A percentile compares a stretch with the other conserved stretches of the same genome.
These are phyloP conservation scores for Aelia acuminata DNA, from an alignment of 2,888 invertebrate species.

Conservation along the genomic window DNA sequence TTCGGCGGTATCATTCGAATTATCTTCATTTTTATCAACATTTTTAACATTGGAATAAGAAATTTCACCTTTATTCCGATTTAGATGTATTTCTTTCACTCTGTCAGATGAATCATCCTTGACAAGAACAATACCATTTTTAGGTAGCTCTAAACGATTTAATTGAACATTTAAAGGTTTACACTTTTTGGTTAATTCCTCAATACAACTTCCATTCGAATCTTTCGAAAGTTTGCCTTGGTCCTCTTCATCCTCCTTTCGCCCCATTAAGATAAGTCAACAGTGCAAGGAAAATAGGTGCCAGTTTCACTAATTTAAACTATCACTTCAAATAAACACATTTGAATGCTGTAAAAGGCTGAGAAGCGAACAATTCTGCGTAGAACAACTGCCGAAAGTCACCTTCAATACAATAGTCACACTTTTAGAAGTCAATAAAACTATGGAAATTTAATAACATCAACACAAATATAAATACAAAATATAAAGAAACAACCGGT, in stretches of 20 bases:
- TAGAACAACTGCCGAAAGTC: conserved; percentile 37
- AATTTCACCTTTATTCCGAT: conserved; percentile 16
- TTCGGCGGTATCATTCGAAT: conserved; percentile 47
- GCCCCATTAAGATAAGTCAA: conserved; percentile 30
- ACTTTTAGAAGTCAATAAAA: conserved; percentile 13
- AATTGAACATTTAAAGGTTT: conserved; percentile 51
- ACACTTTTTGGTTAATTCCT: conserved; percentile 52
- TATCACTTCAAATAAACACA: conserved; percentile 5
- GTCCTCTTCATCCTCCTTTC: conserved; percentile 55
- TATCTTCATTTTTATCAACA: conserved; percentile 42
- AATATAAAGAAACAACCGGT: conserved; percentile 54
- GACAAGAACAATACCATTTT: conserved; percentile 46
- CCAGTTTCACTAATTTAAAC: conserved; percentile 45
- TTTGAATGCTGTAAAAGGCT: neutral
- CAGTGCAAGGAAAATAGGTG: conserved; percentile 20
- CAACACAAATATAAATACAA: conserved; percentile 52
- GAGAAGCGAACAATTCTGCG: neutral
- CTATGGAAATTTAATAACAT: neutral
- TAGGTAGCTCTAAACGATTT: conserved; percentile 41
- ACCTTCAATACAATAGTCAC: neutral
- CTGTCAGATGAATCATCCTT: conserved; percentile 20
- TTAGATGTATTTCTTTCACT: neutral
- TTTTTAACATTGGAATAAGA: conserved; percentile 27
- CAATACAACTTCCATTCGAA: conserved; percentile 42
- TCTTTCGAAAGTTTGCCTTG: conserved; percentile 35